Conservation (phyloP, 1,140 invertebrate species). For the Drosophila rhopaloa region DNA sequence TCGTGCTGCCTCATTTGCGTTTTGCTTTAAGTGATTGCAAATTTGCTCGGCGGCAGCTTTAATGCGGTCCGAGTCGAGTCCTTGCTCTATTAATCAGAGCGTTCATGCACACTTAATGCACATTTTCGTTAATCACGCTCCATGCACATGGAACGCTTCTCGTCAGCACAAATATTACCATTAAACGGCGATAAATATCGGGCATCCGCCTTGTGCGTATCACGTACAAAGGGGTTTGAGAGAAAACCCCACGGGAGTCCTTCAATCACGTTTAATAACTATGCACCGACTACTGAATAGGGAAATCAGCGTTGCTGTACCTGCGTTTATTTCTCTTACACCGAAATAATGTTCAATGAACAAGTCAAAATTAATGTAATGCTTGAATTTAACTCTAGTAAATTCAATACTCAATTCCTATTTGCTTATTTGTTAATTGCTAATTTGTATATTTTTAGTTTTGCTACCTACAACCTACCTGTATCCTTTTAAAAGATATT, state of each 20-base stretch:
- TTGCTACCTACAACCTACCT: no score
- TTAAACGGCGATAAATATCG: constrained; percentile 9
- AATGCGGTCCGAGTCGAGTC: constrained; percentile 36
- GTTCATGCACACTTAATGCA: constrained; percentile 72
- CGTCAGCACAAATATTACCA: constrained; percentile 11
- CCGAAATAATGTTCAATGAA: no score
- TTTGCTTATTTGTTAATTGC: no score
- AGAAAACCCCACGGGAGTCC: background rate
- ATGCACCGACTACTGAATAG: background rate
- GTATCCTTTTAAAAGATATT: no score
- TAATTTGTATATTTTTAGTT: no score
- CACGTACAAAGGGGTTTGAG: background rate
- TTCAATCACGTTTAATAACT: constrained; percentile 5
- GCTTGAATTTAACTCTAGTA: no score
- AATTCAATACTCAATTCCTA: no score
- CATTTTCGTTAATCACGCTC: constrained; percentile 74
- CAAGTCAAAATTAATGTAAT: no score
- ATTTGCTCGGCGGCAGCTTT: constrained; percentile 37
- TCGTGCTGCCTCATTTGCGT: constrained; percentile 32
- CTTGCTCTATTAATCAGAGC: constrained; percentile 65
- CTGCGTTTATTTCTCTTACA: background rate
- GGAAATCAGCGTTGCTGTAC: background rate
- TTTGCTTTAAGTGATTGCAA: constrained; percentile 55
- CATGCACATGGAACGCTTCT: constrained; percentile 28
- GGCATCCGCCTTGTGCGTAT: constrained; percentile 4